These are phyloP conservation scores for Ctenosaura bakeri DNA, from an alignment of 2,797 vertebrate species.

Conservation along the genomic window DNA sequence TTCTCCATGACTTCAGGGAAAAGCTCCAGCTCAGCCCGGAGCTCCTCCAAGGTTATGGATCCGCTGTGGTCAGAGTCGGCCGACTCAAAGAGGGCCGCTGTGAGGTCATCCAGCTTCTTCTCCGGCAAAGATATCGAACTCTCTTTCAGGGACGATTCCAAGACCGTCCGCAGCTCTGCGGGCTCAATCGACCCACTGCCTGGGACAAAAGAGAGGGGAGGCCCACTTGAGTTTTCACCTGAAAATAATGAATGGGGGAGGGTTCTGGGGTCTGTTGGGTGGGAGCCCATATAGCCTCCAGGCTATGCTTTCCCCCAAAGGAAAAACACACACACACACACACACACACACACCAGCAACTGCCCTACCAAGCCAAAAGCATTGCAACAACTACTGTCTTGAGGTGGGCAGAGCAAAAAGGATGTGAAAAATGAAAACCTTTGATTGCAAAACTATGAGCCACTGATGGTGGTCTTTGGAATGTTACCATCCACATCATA, in stretches of 20 bases:
- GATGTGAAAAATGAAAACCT: rapidly evolving
- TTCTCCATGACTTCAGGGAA: constrained; percentile 93
- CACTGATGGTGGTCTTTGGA: rapidly evolving
- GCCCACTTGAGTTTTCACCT: too few species aligned
- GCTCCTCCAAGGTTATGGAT: constrained; percentile 92
- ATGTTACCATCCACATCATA: constrained; percentile 90
- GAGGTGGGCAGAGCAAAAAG: rapidly evolving
- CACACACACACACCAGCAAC: too few species aligned
- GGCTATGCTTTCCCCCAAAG: too few species aligned
- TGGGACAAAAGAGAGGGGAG: constrained; percentile 45
- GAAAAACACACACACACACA: too few species aligned
- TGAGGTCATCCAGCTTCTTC: constrained; percentile 88
- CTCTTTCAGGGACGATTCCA: constrained; percentile 88
- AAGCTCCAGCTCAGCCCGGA: constrained; percentile 86
- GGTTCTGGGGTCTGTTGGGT: too few species aligned
- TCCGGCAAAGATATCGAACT: constrained; percentile 89
- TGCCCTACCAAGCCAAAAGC: neutral
- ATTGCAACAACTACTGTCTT: neutral
- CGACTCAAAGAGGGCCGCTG: constrained; percentile 87
- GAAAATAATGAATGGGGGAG: too few species aligned
- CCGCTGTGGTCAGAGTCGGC: constrained; percentile 88
- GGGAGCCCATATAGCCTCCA: too few species aligned
- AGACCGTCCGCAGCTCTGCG: constrained; percentile 86
- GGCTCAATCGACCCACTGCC: constrained; percentile 92
- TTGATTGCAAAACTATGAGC: neutral